phyloP scores from a whole-genome alignment of 2,113 vertebrate species.

The Uropsilus gracilis region DNA sequence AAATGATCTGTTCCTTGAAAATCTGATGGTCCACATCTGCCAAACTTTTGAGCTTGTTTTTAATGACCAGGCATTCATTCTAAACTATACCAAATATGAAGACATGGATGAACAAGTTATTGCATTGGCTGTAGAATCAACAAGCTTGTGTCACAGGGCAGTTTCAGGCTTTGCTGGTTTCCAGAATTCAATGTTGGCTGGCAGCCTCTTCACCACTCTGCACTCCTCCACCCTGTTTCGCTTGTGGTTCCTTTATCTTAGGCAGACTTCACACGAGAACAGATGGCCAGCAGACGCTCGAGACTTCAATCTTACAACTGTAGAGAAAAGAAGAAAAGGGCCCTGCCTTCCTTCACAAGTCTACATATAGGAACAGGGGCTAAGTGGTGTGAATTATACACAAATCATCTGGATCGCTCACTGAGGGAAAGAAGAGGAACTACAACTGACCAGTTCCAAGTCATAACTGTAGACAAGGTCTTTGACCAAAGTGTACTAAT shows the following conservation, averaged over 20 bases:
- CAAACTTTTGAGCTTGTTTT: background rate
- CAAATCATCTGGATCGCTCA: background rate
- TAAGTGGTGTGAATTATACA: background rate
- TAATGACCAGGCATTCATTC: background rate
- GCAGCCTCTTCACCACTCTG: background rate
- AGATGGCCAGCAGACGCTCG: background rate
- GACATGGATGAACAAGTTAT: background rate
- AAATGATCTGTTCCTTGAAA: background rate
- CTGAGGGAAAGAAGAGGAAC: background rate
- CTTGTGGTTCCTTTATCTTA: background rate
- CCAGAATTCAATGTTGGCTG: background rate
- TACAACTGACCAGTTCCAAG: background rate
- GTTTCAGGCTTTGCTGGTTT: background rate
- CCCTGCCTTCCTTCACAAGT: background rate
- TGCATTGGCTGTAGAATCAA: background rate
- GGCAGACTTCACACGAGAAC: background rate
- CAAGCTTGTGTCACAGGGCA: background rate
- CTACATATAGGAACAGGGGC: background rate
- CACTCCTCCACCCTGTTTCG: background rate
- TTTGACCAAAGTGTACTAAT: background rate
- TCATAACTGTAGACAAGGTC: background rate
- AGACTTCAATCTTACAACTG: background rate
- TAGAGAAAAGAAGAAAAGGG: background rate
- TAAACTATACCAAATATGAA: background rate
- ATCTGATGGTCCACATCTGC: background rate